Evolutionary conservation across 2,797 vertebrate genomes (phyloP).

Genomic region (Catharus ustulatus): DNA sequence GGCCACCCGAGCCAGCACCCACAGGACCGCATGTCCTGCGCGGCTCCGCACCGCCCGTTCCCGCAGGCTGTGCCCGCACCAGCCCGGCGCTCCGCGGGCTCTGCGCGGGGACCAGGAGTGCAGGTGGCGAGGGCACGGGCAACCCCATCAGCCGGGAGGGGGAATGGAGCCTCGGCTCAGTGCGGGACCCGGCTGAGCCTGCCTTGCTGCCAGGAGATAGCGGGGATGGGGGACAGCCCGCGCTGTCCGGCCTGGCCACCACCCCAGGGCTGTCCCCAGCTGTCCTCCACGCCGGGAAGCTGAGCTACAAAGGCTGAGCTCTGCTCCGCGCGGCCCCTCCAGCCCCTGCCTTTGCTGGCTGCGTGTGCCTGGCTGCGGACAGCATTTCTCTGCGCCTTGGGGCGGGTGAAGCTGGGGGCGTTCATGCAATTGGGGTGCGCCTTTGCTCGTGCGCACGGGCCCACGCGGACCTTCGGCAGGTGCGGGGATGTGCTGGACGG

Average conservation of each 20-base stretch:
- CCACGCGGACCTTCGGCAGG: rapidly evolving
- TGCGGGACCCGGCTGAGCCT: rapidly evolving
- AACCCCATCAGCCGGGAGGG: neutral
- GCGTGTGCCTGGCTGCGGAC: neutral
- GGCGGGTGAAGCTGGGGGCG: rapidly evolving
- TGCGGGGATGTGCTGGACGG: neutral
- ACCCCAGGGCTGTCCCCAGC: neutral
- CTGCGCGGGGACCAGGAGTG: neutral
- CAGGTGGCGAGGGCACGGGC: neutral
- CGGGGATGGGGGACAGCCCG: neutral
- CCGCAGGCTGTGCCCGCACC: rapidly evolving
- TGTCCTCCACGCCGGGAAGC: neutral
- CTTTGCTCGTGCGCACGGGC: no score
- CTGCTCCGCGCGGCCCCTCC: neutral
- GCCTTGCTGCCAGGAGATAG: neutral
- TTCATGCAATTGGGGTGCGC: rapidly evolving
- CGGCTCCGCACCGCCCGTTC: neutral
- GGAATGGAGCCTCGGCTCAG: neutral
- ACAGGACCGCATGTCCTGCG: neutral
- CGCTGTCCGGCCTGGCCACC: neutral
- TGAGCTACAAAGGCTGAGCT: neutral
- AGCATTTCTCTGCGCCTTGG: rapidly evolving
- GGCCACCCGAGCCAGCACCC: neutral
- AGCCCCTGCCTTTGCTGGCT: neutral
- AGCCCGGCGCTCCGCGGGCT: rapidly evolving